A percentile compares a stretch with the other conserved stretches of the same genome.
phyloP scores from a whole-genome alignment of 2,113 vertebrate genomes.

The Girardinichthys multiradiatus region DNA sequence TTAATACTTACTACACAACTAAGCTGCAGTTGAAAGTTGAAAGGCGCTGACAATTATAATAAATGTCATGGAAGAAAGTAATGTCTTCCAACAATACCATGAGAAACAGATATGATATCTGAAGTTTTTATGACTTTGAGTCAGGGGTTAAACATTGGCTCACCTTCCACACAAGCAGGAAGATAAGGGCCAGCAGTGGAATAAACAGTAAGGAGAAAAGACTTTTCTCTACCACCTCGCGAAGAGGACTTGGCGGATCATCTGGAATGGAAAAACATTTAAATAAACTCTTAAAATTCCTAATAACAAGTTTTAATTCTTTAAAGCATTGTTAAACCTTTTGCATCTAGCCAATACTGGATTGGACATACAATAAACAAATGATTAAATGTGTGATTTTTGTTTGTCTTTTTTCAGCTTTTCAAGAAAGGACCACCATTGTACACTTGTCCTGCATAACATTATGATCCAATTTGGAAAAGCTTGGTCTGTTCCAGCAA shows the following conservation, averaged over 20 bases:
- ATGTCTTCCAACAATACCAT: neutral
- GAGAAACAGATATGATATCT: neutral
- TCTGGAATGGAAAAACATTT: conserved; percentile 27
- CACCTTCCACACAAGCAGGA: conserved; percentile 82
- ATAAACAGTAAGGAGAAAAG: conserved; percentile 78
- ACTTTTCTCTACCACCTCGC: conserved; percentile 71
- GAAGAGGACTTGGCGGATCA: conserved; percentile 21
- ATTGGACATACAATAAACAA: neutral
- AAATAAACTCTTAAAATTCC: neutral
- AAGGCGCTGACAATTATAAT: neutral
- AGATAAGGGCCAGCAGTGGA: conserved; percentile 71
- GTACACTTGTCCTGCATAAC: neutral
- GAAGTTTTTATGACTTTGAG: neutral
- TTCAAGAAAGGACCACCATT: neutral
- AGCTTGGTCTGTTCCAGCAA: too few species aligned
- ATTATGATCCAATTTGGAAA: neutral
- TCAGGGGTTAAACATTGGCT: conserved; percentile 24
- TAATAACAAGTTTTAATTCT: neutral
- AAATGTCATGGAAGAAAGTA: conserved; percentile 17
- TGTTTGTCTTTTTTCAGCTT: neutral
- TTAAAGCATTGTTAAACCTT: neutral
- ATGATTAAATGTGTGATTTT: too few species aligned
- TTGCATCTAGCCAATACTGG: neutral
- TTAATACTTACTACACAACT: neutral
- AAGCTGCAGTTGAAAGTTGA: neutral